Evolutionary conservation across 2,797 vertebrate genomes (phyloP).

Genomic region (Prionace glauca): DNA sequence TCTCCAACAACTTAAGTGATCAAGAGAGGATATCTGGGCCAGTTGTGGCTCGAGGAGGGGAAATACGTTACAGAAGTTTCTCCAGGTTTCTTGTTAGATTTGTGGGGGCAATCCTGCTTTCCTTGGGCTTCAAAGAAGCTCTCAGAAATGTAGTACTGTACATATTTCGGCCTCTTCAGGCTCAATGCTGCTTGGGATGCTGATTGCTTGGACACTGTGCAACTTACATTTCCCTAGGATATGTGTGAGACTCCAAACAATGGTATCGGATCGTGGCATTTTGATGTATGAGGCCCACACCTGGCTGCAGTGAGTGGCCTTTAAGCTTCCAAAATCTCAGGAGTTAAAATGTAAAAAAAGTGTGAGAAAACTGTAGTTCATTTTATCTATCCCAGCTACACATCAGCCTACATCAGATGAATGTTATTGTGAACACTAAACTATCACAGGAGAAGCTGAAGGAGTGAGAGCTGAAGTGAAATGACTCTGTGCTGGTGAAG

Average conservation of each 20-base stretch:
- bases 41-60: not conserved
- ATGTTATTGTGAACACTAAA: not conserved
- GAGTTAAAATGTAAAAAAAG: no score
- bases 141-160: not conserved
- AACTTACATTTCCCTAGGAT: not conserved
- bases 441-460: no score
- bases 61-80: not conserved
- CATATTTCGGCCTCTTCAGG: not conserved
- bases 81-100: not conserved
- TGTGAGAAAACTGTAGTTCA: no score
- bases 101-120: not conserved
- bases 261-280: not conserved
- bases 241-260: not conserved
- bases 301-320: not conserved
- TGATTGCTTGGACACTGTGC: not conserved
- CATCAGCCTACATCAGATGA: not conserved
- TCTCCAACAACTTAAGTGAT: not conserved
- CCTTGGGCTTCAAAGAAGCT: not conserved
- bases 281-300: not conserved
- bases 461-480: not conserved
- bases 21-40: not conserved
- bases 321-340: no score
- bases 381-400: not conserved
- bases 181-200: not conserved
- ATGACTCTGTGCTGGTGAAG: not conserved